A percentile compares a stretch with the other conserved stretches of the same genome.
phyloP scores from a whole-genome alignment of 2,113 vertebrate genomes.

The Corvus cornix region DNA sequence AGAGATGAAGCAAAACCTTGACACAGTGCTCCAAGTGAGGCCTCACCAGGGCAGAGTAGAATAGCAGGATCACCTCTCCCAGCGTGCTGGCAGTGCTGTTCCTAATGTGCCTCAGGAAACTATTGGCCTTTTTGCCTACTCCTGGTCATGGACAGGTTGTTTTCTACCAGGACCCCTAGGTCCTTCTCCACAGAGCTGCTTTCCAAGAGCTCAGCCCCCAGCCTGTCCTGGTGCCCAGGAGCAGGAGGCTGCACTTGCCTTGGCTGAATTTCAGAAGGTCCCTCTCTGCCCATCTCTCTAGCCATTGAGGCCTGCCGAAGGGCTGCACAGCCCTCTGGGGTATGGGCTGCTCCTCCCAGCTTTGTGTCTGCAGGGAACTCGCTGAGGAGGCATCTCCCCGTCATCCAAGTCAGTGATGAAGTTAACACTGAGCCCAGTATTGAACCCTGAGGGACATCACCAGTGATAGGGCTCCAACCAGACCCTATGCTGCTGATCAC shows the following conservation, averaged over 20 bases:
- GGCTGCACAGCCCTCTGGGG: not conserved
- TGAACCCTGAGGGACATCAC: not conserved
- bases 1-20: not conserved
- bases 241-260: not conserved
- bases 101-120: no score
- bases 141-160: not conserved
- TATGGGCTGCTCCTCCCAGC: not conserved
- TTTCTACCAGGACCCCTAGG: not conserved
- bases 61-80: not conserved
- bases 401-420: not conserved
- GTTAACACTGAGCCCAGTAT: no score
- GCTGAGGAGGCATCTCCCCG: not conserved
- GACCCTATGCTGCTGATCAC: not conserved
- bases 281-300: not conserved
- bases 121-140: not conserved
- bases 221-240: not conserved
- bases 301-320: not conserved
- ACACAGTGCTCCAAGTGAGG: not conserved
- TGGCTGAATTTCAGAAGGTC: not conserved
- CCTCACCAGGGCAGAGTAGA: not conserved
- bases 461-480: not conserved
- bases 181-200: not conserved
- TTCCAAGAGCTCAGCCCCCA: not conserved
- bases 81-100: not conserved
- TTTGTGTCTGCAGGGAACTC: not conserved